A percentile compares a stretch with the other conserved stretches of the same genome.
phyloP scores from a whole-genome alignment of 2,797 vertebrate species.

The Tragelaphus oryx region DNA sequence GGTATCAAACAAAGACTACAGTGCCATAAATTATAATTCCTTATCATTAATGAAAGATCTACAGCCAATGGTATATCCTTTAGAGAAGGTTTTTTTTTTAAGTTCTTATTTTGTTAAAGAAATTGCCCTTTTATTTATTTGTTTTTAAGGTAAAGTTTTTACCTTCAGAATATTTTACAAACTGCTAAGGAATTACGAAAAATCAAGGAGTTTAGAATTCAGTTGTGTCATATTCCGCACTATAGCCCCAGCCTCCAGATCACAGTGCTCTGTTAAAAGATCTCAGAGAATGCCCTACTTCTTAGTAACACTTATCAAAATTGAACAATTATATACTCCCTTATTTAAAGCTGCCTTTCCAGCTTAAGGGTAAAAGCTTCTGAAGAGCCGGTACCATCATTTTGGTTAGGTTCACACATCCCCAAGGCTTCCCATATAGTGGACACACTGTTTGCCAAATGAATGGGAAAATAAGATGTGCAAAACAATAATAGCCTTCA shows the following conservation, averaged over 20 bases:
- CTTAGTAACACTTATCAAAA: neutral
- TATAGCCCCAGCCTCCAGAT: neutral
- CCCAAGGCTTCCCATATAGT: neutral
- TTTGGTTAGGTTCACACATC: neutral
- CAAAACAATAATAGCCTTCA: neutral
- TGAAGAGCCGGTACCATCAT: neutral
- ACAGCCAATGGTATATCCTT: neutral
- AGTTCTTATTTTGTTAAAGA: constrained; percentile 12
- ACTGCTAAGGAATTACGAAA: neutral
- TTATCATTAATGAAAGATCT: too few relatives aligned
- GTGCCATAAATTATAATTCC: too few relatives aligned
- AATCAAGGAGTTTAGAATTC: neutral
- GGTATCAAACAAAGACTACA: too few relatives aligned
- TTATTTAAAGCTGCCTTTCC: constrained; percentile 14
- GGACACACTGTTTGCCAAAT: neutral
- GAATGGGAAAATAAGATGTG: neutral
- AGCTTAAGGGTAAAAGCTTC: neutral
- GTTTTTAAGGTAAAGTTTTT: neutral
- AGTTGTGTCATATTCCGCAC: neutral
- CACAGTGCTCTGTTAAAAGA: neutral
- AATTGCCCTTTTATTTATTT: neutral
- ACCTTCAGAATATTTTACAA: constrained; percentile 17
- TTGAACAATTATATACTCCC: neutral
- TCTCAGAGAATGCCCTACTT: neutral
- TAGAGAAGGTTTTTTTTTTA: neutral